Conservation (phyloP, 2,113 vertebrate species). For the Cavia porcellus region DNA sequence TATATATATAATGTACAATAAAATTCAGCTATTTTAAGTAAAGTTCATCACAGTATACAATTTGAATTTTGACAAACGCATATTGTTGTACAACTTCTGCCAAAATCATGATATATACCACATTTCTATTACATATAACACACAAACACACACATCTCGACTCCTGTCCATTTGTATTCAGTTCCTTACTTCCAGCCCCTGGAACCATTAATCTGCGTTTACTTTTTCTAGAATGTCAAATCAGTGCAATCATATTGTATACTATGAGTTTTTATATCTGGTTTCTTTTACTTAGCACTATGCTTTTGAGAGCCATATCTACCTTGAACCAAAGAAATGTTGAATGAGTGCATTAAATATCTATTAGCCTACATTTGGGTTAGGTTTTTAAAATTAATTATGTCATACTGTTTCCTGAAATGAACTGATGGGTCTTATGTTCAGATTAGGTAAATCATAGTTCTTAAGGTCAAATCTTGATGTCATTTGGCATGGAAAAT, state of each 20-base stretch:
- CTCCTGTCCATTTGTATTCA: background rate
- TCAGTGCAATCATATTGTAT: too few relatives aligned
- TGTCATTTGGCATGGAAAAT: conserved; percentile 34
- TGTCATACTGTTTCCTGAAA: conserved; percentile 31
- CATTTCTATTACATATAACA: background rate
- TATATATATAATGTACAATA: background rate
- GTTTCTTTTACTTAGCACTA: too few relatives aligned
- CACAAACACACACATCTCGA: background rate
- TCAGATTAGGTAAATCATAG: conserved; percentile 54
- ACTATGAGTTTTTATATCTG: too few relatives aligned
- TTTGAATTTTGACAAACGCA: conserved; percentile 41
- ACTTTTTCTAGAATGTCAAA: too few relatives aligned
- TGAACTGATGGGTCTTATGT: conserved; percentile 12
- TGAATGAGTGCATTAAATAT: conserved; percentile 59
- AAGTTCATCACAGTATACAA: background rate
- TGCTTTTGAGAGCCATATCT: background rate
- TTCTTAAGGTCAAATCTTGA: background rate
- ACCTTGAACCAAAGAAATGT: conserved; percentile 42
- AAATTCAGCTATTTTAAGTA: conserved; percentile 16
- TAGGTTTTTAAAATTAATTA: conserved; percentile 27
- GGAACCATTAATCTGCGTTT: background rate
- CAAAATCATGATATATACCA: background rate
- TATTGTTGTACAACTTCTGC: background rate
- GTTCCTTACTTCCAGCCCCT: background rate
- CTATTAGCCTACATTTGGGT: conserved; percentile 17